Base-by-base conservation (phyloP, 2,797 vertebrate genomes). In the Squalus acanthias region DNA sequence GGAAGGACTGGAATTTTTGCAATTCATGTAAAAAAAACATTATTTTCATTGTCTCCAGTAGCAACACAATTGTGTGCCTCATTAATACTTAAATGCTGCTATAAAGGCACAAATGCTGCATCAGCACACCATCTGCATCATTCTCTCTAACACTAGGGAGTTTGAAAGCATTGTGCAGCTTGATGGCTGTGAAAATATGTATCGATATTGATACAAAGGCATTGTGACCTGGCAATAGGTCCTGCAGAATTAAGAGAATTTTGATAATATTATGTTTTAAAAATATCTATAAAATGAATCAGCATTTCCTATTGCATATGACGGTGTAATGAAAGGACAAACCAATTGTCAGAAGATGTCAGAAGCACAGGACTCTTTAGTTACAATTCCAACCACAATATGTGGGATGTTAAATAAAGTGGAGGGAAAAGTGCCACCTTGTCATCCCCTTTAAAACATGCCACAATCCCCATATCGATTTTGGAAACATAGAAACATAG, bases 41-140 rank as follows among this genome's bases (percentile, higher is more conserved):
- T 89, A 89, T 63, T 33, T 46, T 53, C n/a, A 93, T 24, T 65
- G 29, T 93, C n/a, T 93, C 63, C 7, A 67, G 65, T 46, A 46
- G 63, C 91, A 69, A 93, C 63, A 69, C 2, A 65, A 69, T 69
- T 39, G 33, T 69, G 63, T 10, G 63, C 7, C 65, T 95, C 69
- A 74, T 95, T 74, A 74, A 95, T 95, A 95, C 46, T 46, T 95
- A 74, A 95, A 95, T 13, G 94, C 46, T 33, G 69, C 46, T 53
- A 33, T 50, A 33, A 53, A 74, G 15, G 26, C 12, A 53, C 12
- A 26, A 74, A 33, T 57, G 26, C 69, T 95, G 46, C 50, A 53
- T 95, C 39, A 72, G 93, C 46, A 57, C 39, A 95, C n/a, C 91
- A 67, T 67, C 63, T 72, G 93, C 93, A 72, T 26, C 50, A 70